These are phyloP conservation scores for Scaptomyza parva DNA, from an alignment of 2,888 invertebrate genomes.

Conservation along the genomic window DNA sequence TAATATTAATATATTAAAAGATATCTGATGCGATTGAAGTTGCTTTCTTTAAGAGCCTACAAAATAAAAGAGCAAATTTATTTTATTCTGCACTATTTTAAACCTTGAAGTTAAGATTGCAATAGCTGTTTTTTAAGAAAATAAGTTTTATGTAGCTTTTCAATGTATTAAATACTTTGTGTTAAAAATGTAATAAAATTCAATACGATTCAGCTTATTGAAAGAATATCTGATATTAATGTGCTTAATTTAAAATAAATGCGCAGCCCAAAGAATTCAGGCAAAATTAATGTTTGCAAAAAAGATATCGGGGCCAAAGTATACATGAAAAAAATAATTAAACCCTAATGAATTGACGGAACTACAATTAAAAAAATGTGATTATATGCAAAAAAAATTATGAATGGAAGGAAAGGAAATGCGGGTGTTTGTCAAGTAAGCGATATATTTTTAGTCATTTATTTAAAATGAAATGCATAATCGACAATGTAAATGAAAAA, in stretches of 20 bases:
- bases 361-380: neutral
- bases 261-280: neutral
- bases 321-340: neutral
- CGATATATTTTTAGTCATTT: neutral
- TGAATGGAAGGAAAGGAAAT: neutral
- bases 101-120: no score
- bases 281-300: neutral
- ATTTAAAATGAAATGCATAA: neutral
- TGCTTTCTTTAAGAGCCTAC: no score
- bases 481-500: constrained; percentile 5
- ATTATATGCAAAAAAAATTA: no score
- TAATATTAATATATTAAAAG: no score
- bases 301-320: neutral
- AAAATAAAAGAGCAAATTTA: no score
- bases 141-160: neutral
- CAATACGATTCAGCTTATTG: neutral
- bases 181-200: neutral
- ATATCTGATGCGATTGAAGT: no score
- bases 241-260: neutral
- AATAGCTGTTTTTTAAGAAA: no score
- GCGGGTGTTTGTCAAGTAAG: constrained; percentile 1
- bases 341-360: neutral
- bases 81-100: no score
- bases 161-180: neutral
- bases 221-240: neutral